Evolutionary conservation across 2,113 vertebrate genomes (phyloP).

Genomic region (Alethe diademata): DNA sequence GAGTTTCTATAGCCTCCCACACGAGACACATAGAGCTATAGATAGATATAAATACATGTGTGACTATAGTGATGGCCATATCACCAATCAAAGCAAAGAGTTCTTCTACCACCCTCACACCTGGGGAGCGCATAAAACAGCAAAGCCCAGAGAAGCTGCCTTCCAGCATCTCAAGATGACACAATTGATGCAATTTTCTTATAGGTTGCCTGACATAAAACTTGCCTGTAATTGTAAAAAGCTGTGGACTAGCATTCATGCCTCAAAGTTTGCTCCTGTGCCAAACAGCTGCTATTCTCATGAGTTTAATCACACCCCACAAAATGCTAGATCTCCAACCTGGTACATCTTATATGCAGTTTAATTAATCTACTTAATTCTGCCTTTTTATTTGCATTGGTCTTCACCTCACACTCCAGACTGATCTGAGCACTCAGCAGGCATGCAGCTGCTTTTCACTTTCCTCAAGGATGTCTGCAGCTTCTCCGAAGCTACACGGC

Average conservation of each 20-base stretch:
- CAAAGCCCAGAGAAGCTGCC: background rate
- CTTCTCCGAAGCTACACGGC: accelerated
- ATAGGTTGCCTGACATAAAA: background rate
- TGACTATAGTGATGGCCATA: background rate
- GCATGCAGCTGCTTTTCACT: background rate
- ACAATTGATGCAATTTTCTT: background rate
- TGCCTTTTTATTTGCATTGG: background rate
- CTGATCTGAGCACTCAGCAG: background rate
- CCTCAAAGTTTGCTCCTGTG: background rate
- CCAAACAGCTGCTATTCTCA: background rate
- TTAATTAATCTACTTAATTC: background rate
- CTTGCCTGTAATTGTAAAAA: background rate
- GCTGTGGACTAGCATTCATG: background rate
- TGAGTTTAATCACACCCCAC: background rate
- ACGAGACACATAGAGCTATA: background rate
- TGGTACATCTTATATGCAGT: background rate
- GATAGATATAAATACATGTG: background rate
- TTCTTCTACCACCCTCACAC: background rate
- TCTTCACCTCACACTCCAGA: background rate
- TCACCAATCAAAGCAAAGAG: background rate
- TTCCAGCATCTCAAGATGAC: background rate
- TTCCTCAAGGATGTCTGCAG: background rate
- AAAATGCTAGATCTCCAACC: background rate
- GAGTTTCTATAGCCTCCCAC: background rate
- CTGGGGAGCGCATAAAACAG: background rate